Evolutionary conservation across 2,797 vertebrate genomes (phyloP), one percentile per base, ranked within the genome.

Genomic region (Mionectes olivaceus): DNA sequence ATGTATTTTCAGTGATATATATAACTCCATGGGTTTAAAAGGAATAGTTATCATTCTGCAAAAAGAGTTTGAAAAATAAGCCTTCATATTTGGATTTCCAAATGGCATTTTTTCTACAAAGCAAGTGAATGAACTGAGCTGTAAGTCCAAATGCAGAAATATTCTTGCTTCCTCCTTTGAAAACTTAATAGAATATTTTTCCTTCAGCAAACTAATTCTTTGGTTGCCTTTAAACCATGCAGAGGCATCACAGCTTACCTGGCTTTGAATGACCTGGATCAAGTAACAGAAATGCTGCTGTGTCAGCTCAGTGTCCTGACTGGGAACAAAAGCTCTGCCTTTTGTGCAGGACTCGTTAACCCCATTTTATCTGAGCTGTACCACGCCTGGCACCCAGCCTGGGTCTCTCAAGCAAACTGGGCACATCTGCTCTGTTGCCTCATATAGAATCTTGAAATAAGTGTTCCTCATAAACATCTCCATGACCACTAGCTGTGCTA

Each of bases 361-460:
- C 49, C 49, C 10, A 3, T 17, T 2, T 14, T 59, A 2, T 28
- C 27, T 3, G 1, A 30, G 10, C 25, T 71, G 6, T 41, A 16
- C 7, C 1, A 0, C 0, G 0, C 27, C 53, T 44, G 23, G n/a
- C 25, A 19, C 14, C 25, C 33, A 47, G 44, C 17, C 47, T 24
- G 28, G 2, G 13, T 30, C 1, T 83, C 30, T 74, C 28, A 33
- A 70, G 37, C 23, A 60, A 60, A 67, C 21, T 14, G n/a, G 32
- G 10, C 10, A 27, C 37, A 10, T 67, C 28, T 69, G 11, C 30
- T 41, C 25, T 37, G 23, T 24, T 55, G 16, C 32, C 41, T 41
- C 5, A 2, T 19, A 30, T 11, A 41, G 39, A 83, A 75, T n/a
- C 22, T 49, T 59, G 10, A 73, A 89, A 65, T 28, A 55, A 35